Percentiles rank a stretch among this genome's conserved stretches.
Evolutionary conservation across 2,113 vertebrate species (phyloP).

Genomic region (Aythya baeri): DNA sequence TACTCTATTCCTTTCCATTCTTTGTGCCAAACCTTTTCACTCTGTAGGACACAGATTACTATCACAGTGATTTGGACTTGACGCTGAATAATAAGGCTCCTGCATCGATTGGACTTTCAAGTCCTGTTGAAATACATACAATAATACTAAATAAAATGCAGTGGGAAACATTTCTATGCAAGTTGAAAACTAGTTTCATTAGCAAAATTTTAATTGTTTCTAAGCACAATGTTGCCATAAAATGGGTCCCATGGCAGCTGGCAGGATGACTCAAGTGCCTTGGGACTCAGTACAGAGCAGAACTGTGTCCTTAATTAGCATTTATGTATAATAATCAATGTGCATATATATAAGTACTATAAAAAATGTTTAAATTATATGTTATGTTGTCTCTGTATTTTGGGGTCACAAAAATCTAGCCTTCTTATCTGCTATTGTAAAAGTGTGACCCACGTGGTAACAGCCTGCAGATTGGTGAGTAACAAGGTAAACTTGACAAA

Average conservation of each 20-base stretch:
- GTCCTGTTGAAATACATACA: neutral
- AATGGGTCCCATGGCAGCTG: neutral
- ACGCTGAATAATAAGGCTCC: neutral
- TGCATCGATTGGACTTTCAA: neutral
- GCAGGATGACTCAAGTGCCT: neutral
- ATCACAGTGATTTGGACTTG: neutral
- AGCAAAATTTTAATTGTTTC: neutral
- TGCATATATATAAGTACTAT: neutral
- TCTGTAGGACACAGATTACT: neutral
- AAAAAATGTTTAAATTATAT: neutral
- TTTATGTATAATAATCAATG: neutral
- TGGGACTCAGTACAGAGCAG: neutral
- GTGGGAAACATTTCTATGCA: neutral
- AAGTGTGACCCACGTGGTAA: fast-evolving
- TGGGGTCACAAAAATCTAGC: neutral
- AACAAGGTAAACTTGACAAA: neutral
- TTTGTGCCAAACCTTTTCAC: neutral
- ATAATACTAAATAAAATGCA: neutral
- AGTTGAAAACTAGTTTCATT: neutral
- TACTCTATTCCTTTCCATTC: neutral
- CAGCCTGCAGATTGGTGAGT: neutral
- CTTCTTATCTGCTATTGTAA: neutral
- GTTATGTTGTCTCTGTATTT: neutral
- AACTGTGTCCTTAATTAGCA: neutral
- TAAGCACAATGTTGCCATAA: neutral